phyloP scores from a whole-genome alignment of 2,113 vertebrate genomes.

The Phalacrocorax aristotelis region DNA sequence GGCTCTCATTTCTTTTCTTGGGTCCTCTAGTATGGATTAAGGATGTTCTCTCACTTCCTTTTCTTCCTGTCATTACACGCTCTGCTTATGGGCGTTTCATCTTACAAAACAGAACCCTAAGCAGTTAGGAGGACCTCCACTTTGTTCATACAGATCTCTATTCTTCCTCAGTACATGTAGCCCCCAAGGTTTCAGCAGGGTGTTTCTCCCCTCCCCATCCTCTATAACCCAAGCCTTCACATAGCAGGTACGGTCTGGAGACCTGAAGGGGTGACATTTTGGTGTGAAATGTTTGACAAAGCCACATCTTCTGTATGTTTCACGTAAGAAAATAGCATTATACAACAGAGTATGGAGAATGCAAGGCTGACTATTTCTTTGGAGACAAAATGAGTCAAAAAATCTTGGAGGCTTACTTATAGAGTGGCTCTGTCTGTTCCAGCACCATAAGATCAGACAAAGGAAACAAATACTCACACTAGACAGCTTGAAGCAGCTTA shows the following conservation, averaged over 20 bases:
- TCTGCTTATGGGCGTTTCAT: not conserved
- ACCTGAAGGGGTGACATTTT: not conserved
- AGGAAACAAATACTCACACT: not conserved
- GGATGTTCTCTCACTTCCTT: not conserved
- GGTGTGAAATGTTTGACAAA: not conserved
- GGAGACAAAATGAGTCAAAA: not conserved
- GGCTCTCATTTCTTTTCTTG: not conserved
- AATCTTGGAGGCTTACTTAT: not conserved
- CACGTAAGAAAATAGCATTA: not conserved
- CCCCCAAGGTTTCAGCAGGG: not conserved
- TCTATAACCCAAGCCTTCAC: not conserved
- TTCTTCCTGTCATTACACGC: not conserved
- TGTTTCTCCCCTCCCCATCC: not conserved
- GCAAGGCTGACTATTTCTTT: not conserved
- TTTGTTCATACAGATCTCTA: not conserved
- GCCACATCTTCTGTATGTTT: not conserved
- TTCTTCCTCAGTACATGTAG: not conserved
- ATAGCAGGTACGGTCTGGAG: not conserved
- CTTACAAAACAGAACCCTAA: not conserved
- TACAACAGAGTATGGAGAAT: not conserved
- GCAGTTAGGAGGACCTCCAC: not conserved
- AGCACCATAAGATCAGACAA: not conserved
- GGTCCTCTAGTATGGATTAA: not conserved
- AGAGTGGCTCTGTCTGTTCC: not conserved
- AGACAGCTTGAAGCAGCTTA: not conserved